These are phyloP conservation scores for Dendrolimus kikuchii DNA, from an alignment of 1,140 invertebrate genomes.

Conservation along the genomic window DNA sequence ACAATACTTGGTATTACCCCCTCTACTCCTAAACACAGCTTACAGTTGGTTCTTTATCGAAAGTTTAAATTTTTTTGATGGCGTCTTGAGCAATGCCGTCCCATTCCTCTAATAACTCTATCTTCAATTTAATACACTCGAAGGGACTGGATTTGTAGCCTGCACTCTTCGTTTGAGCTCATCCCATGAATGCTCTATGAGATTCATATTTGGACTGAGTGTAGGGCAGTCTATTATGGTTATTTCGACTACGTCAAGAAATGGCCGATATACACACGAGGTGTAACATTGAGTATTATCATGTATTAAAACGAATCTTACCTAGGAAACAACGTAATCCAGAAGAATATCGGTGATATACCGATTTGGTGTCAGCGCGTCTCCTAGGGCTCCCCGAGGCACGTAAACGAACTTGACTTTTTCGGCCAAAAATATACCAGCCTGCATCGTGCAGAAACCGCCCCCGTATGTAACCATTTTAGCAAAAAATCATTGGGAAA, in stretches of 20 bases:
- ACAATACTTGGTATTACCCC: too few species aligned
- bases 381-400: constrained; percentile 18
- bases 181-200: constrained; percentile 13
- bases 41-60: too few species aligned
- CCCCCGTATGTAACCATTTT: constrained; percentile 14
- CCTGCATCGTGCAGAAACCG: constrained; percentile 7
- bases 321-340: constrained; percentile 8
- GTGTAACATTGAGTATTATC: constrained; percentile 18
- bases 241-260: constrained; percentile 11
- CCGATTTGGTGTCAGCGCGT: constrained; percentile 10
- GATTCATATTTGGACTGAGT: constrained; percentile 7
- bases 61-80: background rate
- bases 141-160: constrained; percentile 3
- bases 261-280: constrained; percentile 4
- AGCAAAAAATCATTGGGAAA: constrained; percentile 10
- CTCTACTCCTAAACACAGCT: too few species aligned
- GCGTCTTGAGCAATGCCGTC: constrained; percentile 13
- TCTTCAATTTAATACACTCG: constrained; percentile 11
- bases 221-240: constrained; percentile 2
- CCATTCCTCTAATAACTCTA: constrained; percentile 17
- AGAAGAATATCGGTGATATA: constrained; percentile 8
- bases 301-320: constrained; percentile 16
- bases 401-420: too few species aligned
- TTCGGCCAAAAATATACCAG: too few species aligned
- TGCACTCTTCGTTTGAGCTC: background rate